Conservation (phyloP, 2,888 invertebrate species). For the Aporophyla lueneburgensis region DNA sequence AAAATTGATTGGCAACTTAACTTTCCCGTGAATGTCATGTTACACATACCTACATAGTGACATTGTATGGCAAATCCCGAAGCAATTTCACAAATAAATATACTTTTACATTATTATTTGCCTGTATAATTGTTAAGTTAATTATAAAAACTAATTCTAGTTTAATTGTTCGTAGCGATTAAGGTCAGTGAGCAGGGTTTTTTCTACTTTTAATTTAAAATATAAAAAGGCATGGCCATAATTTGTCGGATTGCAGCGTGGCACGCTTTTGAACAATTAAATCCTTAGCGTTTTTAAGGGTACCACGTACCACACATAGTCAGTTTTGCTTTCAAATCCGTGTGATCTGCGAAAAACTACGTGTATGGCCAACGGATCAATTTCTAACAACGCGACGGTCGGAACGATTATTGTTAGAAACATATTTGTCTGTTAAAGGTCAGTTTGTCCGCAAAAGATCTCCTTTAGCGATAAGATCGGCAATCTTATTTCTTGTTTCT, state of each 20-base stretch:
- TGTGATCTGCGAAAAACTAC: background rate
- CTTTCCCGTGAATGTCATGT: conserved; percentile 29
- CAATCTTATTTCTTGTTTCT: too few relatives aligned
- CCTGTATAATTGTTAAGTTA: conserved; percentile 26
- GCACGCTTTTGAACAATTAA: conserved; percentile 15
- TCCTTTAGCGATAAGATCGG: too few relatives aligned
- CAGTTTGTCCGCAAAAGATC: too few relatives aligned
- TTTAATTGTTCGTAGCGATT: conserved; percentile 44
- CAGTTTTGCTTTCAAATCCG: background rate
- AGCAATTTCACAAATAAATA: conserved; percentile 38
- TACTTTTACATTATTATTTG: conserved; percentile 29
- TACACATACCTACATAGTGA: conserved; percentile 50
- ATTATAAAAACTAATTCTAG: conserved; percentile 37
- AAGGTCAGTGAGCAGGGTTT: conserved; percentile 37
- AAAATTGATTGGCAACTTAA: conserved; percentile 5
- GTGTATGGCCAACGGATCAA: background rate
- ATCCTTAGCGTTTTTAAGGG: background rate
- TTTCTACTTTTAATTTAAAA: conserved; percentile 24
- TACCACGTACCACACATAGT: background rate
- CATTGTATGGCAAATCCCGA: conserved; percentile 48
- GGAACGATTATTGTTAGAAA: background rate
- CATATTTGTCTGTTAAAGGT: too few relatives aligned
- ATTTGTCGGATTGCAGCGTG: background rate
- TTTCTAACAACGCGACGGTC: background rate
- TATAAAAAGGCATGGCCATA: conserved; percentile 9